Evolutionary conservation across 2,113 vertebrate species (phyloP).

Genomic region (Maylandia zebra): DNA sequence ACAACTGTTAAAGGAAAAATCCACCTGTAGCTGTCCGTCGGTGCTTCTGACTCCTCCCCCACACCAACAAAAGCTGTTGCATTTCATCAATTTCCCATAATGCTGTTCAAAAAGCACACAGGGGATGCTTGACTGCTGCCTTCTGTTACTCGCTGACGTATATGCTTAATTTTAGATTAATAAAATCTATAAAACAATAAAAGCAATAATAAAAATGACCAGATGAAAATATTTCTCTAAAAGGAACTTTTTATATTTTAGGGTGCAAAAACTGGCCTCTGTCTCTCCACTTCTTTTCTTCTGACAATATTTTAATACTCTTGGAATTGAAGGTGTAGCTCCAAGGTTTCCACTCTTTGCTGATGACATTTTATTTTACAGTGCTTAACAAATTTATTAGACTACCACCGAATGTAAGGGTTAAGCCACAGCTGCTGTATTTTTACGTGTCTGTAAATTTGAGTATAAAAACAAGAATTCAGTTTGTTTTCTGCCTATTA

Average conservation of each 20-base stretch:
- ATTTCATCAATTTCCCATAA: neutral
- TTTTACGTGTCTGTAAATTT: neutral
- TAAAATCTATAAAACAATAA: neutral
- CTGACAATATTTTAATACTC: neutral
- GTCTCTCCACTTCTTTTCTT: neutral
- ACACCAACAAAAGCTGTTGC: neutral
- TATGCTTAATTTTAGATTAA: neutral
- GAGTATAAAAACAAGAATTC: neutral
- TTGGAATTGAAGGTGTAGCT: neutral
- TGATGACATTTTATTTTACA: neutral
- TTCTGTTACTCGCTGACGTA: neutral
- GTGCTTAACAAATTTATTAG: neutral
- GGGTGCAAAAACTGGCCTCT: neutral
- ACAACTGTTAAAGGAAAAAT: neutral
- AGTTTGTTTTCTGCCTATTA: neutral
- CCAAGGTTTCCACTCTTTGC: neutral
- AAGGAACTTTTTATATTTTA: neutral
- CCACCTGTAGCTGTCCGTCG: neutral
- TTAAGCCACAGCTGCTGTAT: neutral
- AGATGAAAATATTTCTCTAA: neutral
- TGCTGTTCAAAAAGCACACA: neutral
- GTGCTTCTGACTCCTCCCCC: neutral
- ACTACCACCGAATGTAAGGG: neutral
- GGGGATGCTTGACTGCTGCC: rapidly evolving
- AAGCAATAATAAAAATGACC: neutral